Conservation (phyloP, 2,888 invertebrate genomes). For the Cephus sareptanus region DNA sequence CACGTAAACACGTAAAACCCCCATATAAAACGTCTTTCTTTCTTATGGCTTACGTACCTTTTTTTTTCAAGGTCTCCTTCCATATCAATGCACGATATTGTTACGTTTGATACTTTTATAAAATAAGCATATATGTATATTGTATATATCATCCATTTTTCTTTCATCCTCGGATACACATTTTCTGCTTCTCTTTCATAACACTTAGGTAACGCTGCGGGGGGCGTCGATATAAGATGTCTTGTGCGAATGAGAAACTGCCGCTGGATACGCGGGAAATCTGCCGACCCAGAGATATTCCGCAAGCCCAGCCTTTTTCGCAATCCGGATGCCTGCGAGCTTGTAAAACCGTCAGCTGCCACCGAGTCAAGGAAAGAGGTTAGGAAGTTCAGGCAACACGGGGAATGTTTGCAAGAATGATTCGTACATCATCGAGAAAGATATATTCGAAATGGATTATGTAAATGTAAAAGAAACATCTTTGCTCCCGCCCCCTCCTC, state of each 20-base stretch:
- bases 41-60: neutral
- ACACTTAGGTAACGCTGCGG: neutral
- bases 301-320: neutral
- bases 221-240: neutral
- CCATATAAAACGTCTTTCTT: neutral
- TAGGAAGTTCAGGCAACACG: neutral
- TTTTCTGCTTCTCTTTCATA: neutral
- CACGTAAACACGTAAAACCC: neutral
- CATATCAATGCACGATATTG: neutral
- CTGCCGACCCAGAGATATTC: neutral
- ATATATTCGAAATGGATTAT: neutral
- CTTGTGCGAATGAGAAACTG: neutral
- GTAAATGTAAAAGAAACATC: neutral
- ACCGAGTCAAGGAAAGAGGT: neutral
- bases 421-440: neutral
- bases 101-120: neutral
- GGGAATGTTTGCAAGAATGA: neutral
- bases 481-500: neutral
- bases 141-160: too few species aligned
- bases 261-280: neutral
- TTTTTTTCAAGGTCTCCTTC: too few species aligned
- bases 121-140: too few species aligned
- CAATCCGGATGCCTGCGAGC: neutral
- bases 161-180: neutral
- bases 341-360: neutral